Percentiles rank a stretch among this genome's conserved stretches.
Conservation (phyloP, 2,888 invertebrate genomes). For the Coleophora flavipennella region DNA sequence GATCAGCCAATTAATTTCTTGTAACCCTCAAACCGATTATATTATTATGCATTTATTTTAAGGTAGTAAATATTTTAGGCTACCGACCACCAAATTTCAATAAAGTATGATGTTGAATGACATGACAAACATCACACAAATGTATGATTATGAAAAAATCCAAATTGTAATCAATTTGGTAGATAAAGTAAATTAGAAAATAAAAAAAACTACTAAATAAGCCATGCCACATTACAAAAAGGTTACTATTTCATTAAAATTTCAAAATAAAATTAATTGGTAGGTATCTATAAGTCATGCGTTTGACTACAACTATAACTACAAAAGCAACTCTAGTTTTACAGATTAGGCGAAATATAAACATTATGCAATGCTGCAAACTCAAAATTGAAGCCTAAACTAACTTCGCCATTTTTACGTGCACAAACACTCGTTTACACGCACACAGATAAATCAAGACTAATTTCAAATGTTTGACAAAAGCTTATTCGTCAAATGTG, state of each 20-base stretch:
- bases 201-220: neutral
- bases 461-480: no score
- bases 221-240: constrained; percentile 6
- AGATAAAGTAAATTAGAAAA: no score
- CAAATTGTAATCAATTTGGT: neutral
- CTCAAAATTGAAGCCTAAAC: no score
- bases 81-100: constrained; percentile 33
- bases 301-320: neutral
- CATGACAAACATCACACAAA: constrained; percentile 32
- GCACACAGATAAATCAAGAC: no score
- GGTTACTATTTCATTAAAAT: constrained; percentile 1
- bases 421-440: no score
- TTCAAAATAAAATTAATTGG: neutral
- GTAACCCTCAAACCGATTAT: constrained; percentile 27
- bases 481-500: no score
- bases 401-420: no score
- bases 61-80: constrained; percentile 19
- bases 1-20: constrained; percentile 31
- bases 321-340: neutral
- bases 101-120: constrained; percentile 15
- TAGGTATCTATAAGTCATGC: constrained; percentile 4
- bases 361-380: no score
- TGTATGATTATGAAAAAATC: constrained; percentile 9
- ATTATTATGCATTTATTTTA: no score
- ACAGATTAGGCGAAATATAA: no score